Conservation (phyloP, 2,888 invertebrate genomes). For the Parascotia fuliginaria region DNA sequence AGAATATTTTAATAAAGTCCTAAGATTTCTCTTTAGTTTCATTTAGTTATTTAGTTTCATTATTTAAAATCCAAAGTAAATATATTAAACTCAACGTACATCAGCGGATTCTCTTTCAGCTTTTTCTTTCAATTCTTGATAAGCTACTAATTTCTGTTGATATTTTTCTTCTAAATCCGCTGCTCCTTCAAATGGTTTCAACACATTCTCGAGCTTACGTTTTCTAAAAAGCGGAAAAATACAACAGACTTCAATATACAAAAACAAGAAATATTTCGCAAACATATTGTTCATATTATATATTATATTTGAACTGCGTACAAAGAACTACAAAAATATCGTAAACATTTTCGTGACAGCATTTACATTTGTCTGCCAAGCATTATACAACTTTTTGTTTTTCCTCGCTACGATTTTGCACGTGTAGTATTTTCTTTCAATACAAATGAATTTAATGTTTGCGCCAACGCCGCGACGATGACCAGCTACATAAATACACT, state of each 20-base stretch:
- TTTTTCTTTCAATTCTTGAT: constrained; percentile 69
- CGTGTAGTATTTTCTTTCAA: constrained; percentile 41
- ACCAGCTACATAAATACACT: constrained; percentile 32
- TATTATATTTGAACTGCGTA: no score
- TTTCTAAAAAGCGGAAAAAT: no score
- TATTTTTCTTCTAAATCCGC: constrained; percentile 78
- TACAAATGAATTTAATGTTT: constrained; percentile 38
- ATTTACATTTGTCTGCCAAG: constrained; percentile 24
- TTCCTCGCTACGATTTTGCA: constrained; percentile 17
- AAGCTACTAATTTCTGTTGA: constrained; percentile 65
- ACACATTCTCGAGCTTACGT: constrained; percentile 75
- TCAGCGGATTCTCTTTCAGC: constrained; percentile 70
- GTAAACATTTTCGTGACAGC: constrained; percentile 12
- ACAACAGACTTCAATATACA: no score
- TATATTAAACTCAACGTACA: constrained; percentile 44
- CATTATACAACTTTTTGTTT: constrained; percentile 30
- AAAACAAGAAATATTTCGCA: no score
- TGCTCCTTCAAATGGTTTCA: constrained; percentile 70
- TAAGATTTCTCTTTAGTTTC: no score
- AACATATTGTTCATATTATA: no score
- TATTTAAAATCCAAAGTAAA: background rate
- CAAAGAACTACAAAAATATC: constrained; percentile 14
- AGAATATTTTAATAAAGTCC: no score
- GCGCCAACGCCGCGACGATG: constrained; percentile 33
- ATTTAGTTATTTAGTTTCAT: no score